Evolutionary conservation across 1,140 invertebrate genomes (phyloP).

Genomic region (Drosophila dunni): DNA sequence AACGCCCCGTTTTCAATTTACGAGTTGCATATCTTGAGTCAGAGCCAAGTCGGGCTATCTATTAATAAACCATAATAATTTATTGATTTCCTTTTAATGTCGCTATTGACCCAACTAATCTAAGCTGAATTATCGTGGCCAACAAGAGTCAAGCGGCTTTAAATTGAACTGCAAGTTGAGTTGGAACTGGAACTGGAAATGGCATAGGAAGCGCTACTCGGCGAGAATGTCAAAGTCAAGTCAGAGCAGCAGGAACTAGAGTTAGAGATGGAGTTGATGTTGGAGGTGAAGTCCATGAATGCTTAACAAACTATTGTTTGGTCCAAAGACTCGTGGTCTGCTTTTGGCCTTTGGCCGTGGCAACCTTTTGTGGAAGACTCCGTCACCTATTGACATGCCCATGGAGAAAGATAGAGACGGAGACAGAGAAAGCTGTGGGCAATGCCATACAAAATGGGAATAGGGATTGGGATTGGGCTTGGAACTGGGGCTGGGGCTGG

Average conservation of each 20-base stretch:
- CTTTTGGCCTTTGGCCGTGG: slow-evolving; percentile 45
- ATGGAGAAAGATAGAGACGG: neutral
- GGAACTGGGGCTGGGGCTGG: slow-evolving; percentile 6
- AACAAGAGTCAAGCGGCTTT: slow-evolving; percentile 15
- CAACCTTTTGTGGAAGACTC: slow-evolving; percentile 47
- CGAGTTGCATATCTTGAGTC: slow-evolving; percentile 42
- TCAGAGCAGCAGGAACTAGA: slow-evolving; percentile 11
- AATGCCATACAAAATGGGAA: neutral
- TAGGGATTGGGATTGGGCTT: slow-evolving; percentile 9
- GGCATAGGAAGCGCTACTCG: slow-evolving; percentile 1
- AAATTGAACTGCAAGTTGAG: slow-evolving; percentile 17
- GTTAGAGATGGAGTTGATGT: slow-evolving; percentile 8
- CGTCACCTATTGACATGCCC: slow-evolving; percentile 47
- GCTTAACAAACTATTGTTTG: slow-evolving; percentile 64
- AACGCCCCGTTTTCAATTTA: slow-evolving; percentile 61
- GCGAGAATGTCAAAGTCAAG: slow-evolving; percentile 22
- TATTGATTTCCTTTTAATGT: slow-evolving; percentile 74
- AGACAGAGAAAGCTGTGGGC: neutral
- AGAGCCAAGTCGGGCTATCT: slow-evolving; percentile 43
- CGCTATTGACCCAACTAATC: slow-evolving; percentile 76
- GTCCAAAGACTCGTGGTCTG: slow-evolving; percentile 30
- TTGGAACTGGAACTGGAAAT: neutral
- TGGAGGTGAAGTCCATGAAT: slow-evolving; percentile 18
- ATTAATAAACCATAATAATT: slow-evolving; percentile 79
- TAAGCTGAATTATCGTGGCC: slow-evolving; percentile 50